These are phyloP conservation scores for Heliconius eleuchia DNA, from an alignment of 1,140 invertebrate species.

Conservation along the genomic window DNA sequence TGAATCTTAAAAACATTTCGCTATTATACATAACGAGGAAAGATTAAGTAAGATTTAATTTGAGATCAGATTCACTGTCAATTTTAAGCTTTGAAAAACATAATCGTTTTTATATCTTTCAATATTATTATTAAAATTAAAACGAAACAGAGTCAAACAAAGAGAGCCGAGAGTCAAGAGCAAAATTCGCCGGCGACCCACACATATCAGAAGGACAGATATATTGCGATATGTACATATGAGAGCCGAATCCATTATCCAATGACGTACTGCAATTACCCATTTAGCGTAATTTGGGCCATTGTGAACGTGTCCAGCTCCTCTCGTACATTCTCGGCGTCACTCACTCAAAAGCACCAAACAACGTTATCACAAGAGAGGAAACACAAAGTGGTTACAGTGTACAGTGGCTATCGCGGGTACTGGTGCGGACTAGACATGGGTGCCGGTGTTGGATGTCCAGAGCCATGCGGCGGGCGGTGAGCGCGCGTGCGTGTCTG, in stretches of 20 bases:
- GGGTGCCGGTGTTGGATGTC: slow-evolving; percentile 52
- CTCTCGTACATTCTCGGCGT: slow-evolving; percentile 70
- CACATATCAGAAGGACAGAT: slow-evolving; percentile 61
- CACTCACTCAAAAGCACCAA: slow-evolving; percentile 78
- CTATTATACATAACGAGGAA: background rate
- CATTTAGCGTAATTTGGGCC: slow-evolving; percentile 79
- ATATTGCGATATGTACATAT: slow-evolving; percentile 63
- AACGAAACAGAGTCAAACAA: slow-evolving; percentile 70
- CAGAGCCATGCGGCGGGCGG: slow-evolving; percentile 52
- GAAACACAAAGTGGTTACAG: slow-evolving; percentile 59
- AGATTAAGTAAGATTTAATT: background rate
- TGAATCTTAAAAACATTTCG: background rate
- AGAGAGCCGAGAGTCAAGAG: slow-evolving; percentile 68
- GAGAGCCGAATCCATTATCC: slow-evolving; percentile 77
- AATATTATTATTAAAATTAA: slow-evolving; percentile 62
- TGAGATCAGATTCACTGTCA: background rate
- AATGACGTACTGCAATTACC: slow-evolving; percentile 80
- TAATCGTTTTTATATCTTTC: slow-evolving; percentile 62
- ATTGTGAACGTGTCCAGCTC: slow-evolving; percentile 66
- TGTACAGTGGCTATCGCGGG: slow-evolving; percentile 40
- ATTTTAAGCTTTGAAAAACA: background rate
- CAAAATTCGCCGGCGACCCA: slow-evolving; percentile 70
- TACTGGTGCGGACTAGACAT: slow-evolving; percentile 64
- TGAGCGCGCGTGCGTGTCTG: slow-evolving; percentile 68
- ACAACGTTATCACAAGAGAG: slow-evolving; percentile 66